phyloP scores from a whole-genome alignment of 2,113 vertebrate species.

The Scomber scombrus region DNA sequence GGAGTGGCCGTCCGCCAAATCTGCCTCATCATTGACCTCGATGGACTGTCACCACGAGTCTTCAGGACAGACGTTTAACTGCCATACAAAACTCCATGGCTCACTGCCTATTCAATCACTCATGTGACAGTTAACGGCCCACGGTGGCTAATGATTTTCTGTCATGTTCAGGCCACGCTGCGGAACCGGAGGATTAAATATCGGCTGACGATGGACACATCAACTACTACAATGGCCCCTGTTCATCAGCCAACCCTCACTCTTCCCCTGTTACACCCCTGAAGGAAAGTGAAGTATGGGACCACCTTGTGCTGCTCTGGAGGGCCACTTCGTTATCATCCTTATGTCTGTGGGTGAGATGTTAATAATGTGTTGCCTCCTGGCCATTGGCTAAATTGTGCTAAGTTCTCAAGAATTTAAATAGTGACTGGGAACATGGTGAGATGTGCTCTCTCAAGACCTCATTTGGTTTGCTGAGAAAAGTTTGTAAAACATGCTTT shows the following conservation, averaged over 20 bases:
- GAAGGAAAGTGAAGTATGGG: constrained; percentile 58
- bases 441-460: constrained; percentile 6
- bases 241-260: constrained; percentile 66
- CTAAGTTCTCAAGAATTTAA: constrained; percentile 27
- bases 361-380: constrained; percentile 30
- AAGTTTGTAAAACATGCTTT: not conserved
- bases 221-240: constrained; percentile 73
- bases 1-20: constrained; percentile 64
- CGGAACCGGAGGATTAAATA: constrained; percentile 84
- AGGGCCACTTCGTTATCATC: constrained; percentile 44
- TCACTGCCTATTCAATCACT: constrained; percentile 85
- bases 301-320: constrained; percentile 32
- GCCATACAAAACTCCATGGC: constrained; percentile 80
- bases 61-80: constrained; percentile 79
- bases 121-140: constrained; percentile 87
- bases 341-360: constrained; percentile 10
- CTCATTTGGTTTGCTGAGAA: not conserved
- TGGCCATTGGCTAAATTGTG: constrained; percentile 11
- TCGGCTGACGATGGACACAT: constrained; percentile 81
- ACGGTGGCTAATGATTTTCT: constrained; percentile 86
- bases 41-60: constrained; percentile 62
- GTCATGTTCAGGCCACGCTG: constrained; percentile 82
- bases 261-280: constrained; percentile 41
- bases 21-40: constrained; percentile 82
- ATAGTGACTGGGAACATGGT: constrained; percentile 9